phyloP scores from a whole-genome alignment of 2,113 vertebrate species.

The Gallinago media region DNA sequence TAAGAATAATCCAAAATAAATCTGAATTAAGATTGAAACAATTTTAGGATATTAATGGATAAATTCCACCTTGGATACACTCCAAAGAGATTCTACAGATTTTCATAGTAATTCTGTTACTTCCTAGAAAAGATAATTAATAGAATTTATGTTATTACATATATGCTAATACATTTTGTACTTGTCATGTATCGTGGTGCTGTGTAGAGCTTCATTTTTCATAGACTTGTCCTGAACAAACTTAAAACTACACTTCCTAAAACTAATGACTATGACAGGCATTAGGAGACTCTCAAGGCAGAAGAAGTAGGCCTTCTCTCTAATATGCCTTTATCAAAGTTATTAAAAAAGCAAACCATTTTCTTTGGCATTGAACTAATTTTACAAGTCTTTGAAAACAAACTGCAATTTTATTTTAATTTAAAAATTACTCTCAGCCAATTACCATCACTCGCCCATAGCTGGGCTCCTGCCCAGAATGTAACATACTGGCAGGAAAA shows the following conservation, averaged over 20 bases:
- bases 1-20: background rate
- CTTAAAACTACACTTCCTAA: background rate
- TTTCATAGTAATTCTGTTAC: background rate
- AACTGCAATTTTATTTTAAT: background rate
- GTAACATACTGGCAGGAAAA: background rate
- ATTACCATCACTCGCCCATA: background rate
- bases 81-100: background rate
- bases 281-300: background rate
- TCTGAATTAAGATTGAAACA: background rate
- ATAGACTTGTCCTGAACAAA: background rate
- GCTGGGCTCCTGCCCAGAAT: background rate
- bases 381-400: background rate
- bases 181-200: background rate
- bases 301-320: background rate
- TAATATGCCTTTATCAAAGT: background rate
- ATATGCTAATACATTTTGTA: background rate
- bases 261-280: background rate
- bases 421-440: background rate
- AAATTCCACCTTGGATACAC: background rate
- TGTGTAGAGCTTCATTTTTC: background rate
- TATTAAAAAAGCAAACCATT: background rate
- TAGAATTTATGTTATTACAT: background rate
- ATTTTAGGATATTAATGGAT: background rate
- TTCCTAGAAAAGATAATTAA: background rate
- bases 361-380: background rate